Evolutionary conservation across 2,797 vertebrate genomes (phyloP).

Genomic region (Sebastiscus tertius): DNA sequence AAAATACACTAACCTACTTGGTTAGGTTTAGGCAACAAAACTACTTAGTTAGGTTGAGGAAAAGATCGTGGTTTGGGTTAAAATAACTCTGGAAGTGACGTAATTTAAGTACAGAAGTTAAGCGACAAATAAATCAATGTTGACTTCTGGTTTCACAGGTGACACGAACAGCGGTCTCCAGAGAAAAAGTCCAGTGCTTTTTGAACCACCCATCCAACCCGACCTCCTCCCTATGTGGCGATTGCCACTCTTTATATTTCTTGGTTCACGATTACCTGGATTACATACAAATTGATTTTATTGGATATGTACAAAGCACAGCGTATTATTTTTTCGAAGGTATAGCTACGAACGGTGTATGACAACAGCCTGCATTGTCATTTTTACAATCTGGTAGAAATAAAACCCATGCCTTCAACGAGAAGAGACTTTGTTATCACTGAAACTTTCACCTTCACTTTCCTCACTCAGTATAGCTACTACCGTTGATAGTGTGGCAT

Average conservation of each 20-base stretch:
- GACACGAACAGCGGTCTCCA: too few species aligned
- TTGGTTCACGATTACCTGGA: neutral
- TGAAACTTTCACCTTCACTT: neutral
- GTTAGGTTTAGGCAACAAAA: neutral
- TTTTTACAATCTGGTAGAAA: slow-evolving; percentile 61
- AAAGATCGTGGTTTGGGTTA: neutral
- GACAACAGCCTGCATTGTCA: neutral
- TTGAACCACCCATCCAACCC: too few species aligned
- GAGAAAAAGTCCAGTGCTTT: neutral
- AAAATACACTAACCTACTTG: neutral
- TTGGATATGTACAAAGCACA: neutral
- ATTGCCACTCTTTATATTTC: too few species aligned
- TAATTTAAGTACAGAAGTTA: neutral
- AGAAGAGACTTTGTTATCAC: neutral
- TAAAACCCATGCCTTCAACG: neutral
- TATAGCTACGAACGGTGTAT: neutral
- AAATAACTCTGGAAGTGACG: rapidly evolving
- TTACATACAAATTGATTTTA: neutral
- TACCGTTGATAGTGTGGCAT: slow-evolving; percentile 78
- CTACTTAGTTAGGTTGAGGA: neutral
- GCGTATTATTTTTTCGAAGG: rapidly evolving
- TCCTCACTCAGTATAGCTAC: slow-evolving; percentile 71
- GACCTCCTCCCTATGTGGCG: neutral
- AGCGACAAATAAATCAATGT: neutral
- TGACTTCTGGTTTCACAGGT: neutral